Evolutionary conservation across 2,888 invertebrate genomes (phyloP), one percentile per base, ranked within the genome.

Genomic region (Pseudoips prasinana): DNA sequence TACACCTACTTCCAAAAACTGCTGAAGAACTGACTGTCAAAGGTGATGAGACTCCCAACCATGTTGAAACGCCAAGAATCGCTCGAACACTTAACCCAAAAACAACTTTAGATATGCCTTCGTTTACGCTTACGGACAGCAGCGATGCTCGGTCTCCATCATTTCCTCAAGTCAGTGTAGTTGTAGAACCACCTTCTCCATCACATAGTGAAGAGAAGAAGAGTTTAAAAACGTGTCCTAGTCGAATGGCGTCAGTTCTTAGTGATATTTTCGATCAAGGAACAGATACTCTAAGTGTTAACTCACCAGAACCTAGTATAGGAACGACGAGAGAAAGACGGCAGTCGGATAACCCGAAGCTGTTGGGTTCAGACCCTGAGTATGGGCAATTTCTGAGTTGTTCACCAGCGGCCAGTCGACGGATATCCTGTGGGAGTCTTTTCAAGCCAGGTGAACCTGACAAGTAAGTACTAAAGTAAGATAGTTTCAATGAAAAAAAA

Each of bases 381-480:
- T 91, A 92, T 57, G 85, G 90, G 7, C 88, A 90, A 50, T 92
- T 92, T 56, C 77, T 94, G 10, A 94, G 92, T 49, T 93, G 93
- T 62, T 95, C 95, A 1, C 95, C 95, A 2, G 94, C 96, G 33
- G 96, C 96, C 6, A 95, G 96, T 4, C 91, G 97, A 45, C 90
- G 97, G 53, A 97, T 98, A 69, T 97, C 97, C 48, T 96, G 96
- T 73, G 96, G 97, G 39, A 96, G 96, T 64, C 92, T 96, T 49
- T 92, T 96, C 64, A 96, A 95, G 71, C 92, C 93, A 2, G 92
- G 91, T 25, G 94, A 92, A 68, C 89, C 91, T 9, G 86, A 89
- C 43, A 92, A 90, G 92, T 92, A 75, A 89, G 88, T 73, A 22
- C 3, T 28, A 18, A n/a, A n/a, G n/a, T n/a, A n/a, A n/a, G n/a